Conservation (phyloP, 2,113 vertebrate species). For the Cynocephalus volans region DNA sequence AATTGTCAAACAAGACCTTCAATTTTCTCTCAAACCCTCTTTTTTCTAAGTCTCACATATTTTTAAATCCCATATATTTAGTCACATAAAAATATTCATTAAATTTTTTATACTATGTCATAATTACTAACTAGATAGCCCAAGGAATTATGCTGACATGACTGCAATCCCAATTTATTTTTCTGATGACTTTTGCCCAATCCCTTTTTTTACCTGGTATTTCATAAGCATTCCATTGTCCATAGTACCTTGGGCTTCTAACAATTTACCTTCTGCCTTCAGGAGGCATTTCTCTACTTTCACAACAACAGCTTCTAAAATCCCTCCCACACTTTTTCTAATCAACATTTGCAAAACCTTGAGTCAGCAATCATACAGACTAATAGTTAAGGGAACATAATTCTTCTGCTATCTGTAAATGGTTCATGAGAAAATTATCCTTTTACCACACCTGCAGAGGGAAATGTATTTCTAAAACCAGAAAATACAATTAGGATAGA, state of each 20-base stretch:
- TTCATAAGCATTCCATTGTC: neutral
- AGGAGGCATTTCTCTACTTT: neutral
- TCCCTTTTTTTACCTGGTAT: neutral
- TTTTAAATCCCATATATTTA: neutral
- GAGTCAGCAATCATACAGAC: neutral
- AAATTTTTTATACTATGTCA: conserved; percentile 25
- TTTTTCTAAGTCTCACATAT: conserved; percentile 21
- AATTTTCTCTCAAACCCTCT: neutral
- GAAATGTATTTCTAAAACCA: conserved; percentile 62
- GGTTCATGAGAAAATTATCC: conserved; percentile 42
- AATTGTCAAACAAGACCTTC: neutral
- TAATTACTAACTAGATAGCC: neutral
- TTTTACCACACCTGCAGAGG: conserved; percentile 25
- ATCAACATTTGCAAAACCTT: conserved; percentile 4
- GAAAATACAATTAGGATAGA: conserved; percentile 58
- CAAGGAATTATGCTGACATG: conserved; percentile 1
- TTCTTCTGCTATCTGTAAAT: conserved; percentile 41
- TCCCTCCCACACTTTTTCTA: neutral
- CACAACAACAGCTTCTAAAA: neutral
- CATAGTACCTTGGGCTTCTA: neutral
- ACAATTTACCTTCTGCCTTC: conserved; percentile 41
- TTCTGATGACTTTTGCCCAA: conserved; percentile 5
- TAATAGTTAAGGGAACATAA: conserved; percentile 55
- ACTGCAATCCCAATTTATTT: neutral
- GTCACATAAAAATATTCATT: conserved; percentile 41